Base-by-base conservation (phyloP, 2,888 invertebrate genomes). In the Volucella bombylans region DNA sequence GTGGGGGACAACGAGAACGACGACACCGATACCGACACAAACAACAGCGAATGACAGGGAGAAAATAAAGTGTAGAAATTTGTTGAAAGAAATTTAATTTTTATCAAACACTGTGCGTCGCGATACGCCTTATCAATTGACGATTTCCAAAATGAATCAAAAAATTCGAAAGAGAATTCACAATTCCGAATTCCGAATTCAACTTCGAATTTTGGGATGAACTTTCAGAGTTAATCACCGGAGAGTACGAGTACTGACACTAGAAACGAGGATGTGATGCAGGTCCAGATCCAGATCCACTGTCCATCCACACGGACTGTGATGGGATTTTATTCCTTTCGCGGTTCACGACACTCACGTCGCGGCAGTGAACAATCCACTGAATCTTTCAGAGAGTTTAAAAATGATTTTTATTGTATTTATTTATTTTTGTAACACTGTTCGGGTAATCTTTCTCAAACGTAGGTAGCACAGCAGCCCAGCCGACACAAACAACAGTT, bases 91-190 rank as follows among this genome's bases (percentile, higher is more conserved):
- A 61, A 45, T 23, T 68, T 2, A 47, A 57, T 65, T 65, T 31
- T 73, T 59, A 57, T 78, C 69, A 83, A 65, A 59, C 49, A 39
- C 15, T n/a, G 57, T 31, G 18, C 50, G 54, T 8, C 14, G 45
- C 54, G 73, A 57, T 69, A 78, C 47, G 82, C 31, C 54, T 83
- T 79, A 79, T 80, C 80, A 68, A 73, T 54, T 18, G 23, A 77
- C 6, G 41, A 50, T 14, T 14, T 45, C 57, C 8, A 73, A 59
- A 49, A 49, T 41, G 43, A 14, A 52, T 10, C 8, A 55, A 47
- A 31, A 41, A n/a, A n/a, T 12, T 57, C 45, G 18, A 41, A 71
- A 41, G 23, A 39, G 15, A n/a, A 49, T 47, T 62, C 4, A 62
- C 2, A 47, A 62, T 47, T 47, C 4, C 2, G 39, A 47, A 62